phyloP scores from a whole-genome alignment of 1,140 invertebrate genomes.

The Meloidogyne exigua region DNA sequence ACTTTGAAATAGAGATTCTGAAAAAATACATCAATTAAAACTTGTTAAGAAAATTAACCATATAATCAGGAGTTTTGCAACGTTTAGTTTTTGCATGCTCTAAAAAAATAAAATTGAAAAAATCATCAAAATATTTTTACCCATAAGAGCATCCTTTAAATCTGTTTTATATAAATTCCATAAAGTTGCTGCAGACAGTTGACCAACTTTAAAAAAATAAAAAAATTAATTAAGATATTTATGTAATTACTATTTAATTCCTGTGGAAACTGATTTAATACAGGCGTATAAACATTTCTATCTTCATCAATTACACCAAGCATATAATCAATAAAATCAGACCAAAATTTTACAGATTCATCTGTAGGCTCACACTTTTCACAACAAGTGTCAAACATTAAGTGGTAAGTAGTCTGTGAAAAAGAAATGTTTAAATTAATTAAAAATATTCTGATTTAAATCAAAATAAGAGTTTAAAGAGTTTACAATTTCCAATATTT shows the following conservation, averaged over 20 bases:
- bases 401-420: constrained; percentile 56
- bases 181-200: constrained; percentile 93
- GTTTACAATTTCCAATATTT: no score
- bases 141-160: constrained; percentile 92
- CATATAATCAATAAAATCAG: constrained; percentile 93
- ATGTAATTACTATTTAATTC: constrained; percentile 66
- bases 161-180: constrained; percentile 95
- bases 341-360: constrained; percentile 95
- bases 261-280: constrained; percentile 83
- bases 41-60: constrained; percentile 72
- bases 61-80: constrained; percentile 96
- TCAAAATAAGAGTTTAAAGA: no score
- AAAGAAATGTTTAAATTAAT: constrained; percentile 4
- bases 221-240: not conserved
- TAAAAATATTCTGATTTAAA: no score
- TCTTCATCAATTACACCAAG: constrained; percentile 89
- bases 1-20: constrained; percentile 92
- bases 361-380: constrained; percentile 84
- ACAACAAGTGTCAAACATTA: constrained; percentile 65
- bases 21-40: constrained; percentile 74
- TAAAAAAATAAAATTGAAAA: constrained; percentile 44
- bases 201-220: constrained; percentile 65
- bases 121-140: constrained; percentile 48
- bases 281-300: constrained; percentile 94
- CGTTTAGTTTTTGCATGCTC: constrained; percentile 92